phyloP scores from a whole-genome alignment of 2,113 vertebrate species.

The Hypocryptadius cinnamomeus region DNA sequence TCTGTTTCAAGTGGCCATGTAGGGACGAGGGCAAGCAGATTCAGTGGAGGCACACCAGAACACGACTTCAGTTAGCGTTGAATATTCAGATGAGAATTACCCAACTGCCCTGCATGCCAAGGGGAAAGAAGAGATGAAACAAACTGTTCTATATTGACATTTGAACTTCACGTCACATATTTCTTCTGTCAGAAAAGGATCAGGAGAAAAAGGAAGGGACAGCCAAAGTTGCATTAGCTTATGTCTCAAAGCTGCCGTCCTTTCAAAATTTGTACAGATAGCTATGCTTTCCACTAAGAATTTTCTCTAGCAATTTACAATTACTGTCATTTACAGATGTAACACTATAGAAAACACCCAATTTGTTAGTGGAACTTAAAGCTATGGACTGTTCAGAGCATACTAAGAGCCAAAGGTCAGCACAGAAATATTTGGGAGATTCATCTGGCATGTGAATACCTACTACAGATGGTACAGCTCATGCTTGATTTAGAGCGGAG shows the following conservation, averaged over 20 bases:
- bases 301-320: neutral
- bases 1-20: neutral
- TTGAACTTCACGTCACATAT: neutral
- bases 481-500: neutral
- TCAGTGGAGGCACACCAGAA: neutral
- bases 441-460: neutral
- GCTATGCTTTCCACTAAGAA: neutral
- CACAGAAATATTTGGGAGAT: conserved; percentile 2
- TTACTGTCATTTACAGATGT: neutral
- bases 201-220: neutral
- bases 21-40: neutral
- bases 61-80: neutral
- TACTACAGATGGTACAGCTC: conserved; percentile 34
- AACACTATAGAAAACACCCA: neutral
- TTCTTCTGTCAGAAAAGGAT: neutral
- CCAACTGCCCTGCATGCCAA: neutral
- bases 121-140: neutral
- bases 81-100: neutral
- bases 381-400: neutral
- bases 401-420: neutral
- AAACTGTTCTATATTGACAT: neutral
- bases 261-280: neutral
- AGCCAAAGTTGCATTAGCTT: neutral
- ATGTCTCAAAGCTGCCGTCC: neutral
- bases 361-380: neutral